Evolutionary conservation across 2,797 vertebrate species (phyloP).

Genomic region (Rachycentron canadum): DNA sequence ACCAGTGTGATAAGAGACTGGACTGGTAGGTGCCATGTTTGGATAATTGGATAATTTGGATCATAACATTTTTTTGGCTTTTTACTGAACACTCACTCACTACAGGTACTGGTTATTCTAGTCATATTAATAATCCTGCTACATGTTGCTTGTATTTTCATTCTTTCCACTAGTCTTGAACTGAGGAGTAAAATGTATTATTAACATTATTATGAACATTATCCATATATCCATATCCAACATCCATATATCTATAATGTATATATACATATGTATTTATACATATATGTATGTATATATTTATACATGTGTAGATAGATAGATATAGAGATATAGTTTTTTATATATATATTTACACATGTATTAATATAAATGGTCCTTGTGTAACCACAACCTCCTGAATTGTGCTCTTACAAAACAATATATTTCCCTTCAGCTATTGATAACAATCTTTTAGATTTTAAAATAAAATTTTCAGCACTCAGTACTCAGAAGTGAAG

Average conservation of each 20-base stretch:
- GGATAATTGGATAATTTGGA: slow-evolving; percentile 7
- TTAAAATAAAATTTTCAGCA: background rate
- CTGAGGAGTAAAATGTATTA: too few species aligned
- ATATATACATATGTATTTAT: too few species aligned
- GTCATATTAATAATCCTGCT: background rate
- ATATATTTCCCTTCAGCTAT: background rate
- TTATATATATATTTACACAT: background rate
- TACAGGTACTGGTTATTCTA: background rate
- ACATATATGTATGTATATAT: too few species aligned
- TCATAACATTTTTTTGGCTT: background rate
- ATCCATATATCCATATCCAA: too few species aligned
- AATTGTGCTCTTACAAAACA: background rate
- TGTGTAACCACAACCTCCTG: background rate
- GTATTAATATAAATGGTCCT: background rate
- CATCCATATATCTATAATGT: too few species aligned
- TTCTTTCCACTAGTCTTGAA: background rate
- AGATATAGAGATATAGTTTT: too few species aligned
- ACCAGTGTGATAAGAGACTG: background rate
- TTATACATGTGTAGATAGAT: too few species aligned
- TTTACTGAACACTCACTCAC: slow-evolving; percentile 6
- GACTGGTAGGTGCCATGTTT: background rate
- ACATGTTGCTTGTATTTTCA: background rate
- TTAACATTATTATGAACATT: too few species aligned
- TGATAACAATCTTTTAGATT: background rate
- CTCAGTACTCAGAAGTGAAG: background rate